Evolutionary conservation across 2,888 invertebrate species (phyloP).

Genomic region (Camptogramma bilineatum): DNA sequence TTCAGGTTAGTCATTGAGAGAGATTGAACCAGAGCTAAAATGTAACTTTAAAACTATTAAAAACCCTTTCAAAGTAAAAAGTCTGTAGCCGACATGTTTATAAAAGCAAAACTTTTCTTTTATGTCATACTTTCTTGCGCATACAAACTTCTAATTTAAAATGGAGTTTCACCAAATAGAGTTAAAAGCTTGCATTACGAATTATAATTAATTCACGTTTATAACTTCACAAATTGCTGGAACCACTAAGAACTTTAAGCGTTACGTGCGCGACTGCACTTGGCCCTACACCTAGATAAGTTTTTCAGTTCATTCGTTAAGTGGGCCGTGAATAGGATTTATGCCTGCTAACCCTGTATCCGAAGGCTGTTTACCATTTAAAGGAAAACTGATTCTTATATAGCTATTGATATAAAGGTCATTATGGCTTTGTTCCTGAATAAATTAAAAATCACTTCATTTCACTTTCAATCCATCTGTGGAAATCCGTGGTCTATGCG

Average conservation of each 20-base stretch:
- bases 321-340: conserved; percentile 79
- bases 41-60: no score
- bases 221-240: conserved; percentile 18
- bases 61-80: neutral
- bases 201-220: conserved; percentile 19
- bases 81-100: neutral
- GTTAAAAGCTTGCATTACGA: conserved; percentile 13
- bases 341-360: conserved; percentile 65
- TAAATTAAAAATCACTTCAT: neutral
- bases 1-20: no score
- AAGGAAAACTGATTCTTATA: conserved; percentile 51
- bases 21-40: no score
- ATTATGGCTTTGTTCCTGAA: neutral
- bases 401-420: neutral
- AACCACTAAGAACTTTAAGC: conserved; percentile 24
- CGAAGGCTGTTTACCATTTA: conserved; percentile 66
- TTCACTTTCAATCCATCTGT: no score
- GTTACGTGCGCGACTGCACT: conserved; percentile 52
- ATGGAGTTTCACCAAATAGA: conserved; percentile 2
- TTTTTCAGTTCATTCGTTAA: conserved; percentile 83
- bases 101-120: neutral
- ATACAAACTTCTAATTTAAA: neutral
- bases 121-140: neutral
- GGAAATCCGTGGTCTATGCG: no score
- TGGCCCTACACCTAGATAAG: conserved; percentile 68